Evolutionary conservation across 2,797 vertebrate species (phyloP).

Genomic region (Cyprinella venusta): DNA sequence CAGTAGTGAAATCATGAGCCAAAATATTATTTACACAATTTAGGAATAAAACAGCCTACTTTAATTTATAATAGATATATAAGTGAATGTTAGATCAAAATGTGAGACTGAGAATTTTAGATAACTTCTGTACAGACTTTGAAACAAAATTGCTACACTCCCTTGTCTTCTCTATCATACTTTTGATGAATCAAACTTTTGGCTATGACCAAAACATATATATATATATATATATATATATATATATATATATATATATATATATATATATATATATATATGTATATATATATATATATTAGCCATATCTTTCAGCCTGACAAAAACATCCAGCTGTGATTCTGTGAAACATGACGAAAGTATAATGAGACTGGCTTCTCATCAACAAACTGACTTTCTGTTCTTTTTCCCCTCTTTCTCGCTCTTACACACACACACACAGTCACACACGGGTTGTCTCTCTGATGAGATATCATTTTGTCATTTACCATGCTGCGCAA

Average conservation of each 20-base stretch:
- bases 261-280: too few relatives aligned
- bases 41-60: background rate
- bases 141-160: background rate
- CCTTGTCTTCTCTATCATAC: background rate
- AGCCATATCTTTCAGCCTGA: conserved; percentile 12
- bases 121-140: background rate
- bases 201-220: conserved; percentile 2
- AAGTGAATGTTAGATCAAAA: background rate
- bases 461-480: conserved; percentile 82
- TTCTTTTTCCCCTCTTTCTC: conserved; percentile 35
- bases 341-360: conserved; percentile 34
- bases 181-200: conserved; percentile 29
- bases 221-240: too few relatives aligned
- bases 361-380: conserved; percentile 47
- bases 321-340: conserved; percentile 44
- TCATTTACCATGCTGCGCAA: conserved; percentile 80
- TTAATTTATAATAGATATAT: too few relatives aligned
- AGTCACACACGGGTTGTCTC: conserved; percentile 63
- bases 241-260: too few relatives aligned
- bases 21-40: background rate
- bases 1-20: background rate
- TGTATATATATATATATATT: too few relatives aligned
- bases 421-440: conserved; percentile 40
- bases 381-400: conserved; percentile 55
- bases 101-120: background rate